Evolutionary conservation across 2,797 vertebrate genomes (phyloP), one percentile per base, ranked within the genome.

Genomic region (Tympanoctomys barrerae): DNA sequence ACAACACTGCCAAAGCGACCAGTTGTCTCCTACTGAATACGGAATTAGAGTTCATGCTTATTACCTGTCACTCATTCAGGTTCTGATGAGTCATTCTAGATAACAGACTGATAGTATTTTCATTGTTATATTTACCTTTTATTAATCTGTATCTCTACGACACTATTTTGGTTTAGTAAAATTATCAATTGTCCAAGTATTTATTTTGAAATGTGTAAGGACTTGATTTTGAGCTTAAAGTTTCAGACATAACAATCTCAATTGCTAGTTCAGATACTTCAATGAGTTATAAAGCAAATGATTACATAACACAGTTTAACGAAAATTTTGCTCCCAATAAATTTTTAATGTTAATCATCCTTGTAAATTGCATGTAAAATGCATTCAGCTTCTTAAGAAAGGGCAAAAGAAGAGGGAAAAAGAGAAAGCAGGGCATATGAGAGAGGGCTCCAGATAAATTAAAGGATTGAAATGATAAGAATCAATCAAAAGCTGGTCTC

Each of bases 241-340:
- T 91, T 64, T 87, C 13, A 88, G 66, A 94, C 88, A 81, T 92
- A 77, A 28, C 24, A 90, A 7, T n/a, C 31, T 91, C 10, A 49
- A 39, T 6, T 78, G 6, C 61, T 81, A 78, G 78, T 49, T 86
- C 7, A 31, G 94, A 66, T 24, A 66, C 80, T 75, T 71, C 61
- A 66, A 36, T 94, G 73, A 78, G 46, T 62, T 52, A 68, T 75
- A 36, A 75, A 75, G 24, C 73, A 28, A 31, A 19, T 59, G 18
- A 49, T 49, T 82, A 28, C 28, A 79, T 39, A 83, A 89, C 0
- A 52, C n/a, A 77, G 7, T 73, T 10, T 86, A 80, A 36, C 24
- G 77, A 52, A 91, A 54, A 31, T 26, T 28, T 81, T 71, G 22
- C 6, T 68, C 39, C 3, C 0, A 81, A n/a, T 52, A 87, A 2